Conservation (phyloP, 1,140 invertebrate species). For the Drosophila truncata region DNA sequence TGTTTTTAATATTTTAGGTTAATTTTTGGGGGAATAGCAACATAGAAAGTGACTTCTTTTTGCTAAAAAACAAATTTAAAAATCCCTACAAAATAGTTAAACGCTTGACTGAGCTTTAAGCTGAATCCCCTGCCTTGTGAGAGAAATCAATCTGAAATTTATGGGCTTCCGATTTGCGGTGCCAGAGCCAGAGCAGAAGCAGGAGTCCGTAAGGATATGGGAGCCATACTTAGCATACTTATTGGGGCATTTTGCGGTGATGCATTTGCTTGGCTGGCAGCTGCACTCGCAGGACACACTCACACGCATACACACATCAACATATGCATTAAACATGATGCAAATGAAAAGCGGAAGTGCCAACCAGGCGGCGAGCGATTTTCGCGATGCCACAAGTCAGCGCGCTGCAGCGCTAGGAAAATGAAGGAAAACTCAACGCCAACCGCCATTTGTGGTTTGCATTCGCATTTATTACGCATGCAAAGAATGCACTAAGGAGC, state of each 20-base stretch:
- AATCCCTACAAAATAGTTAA: neutral
- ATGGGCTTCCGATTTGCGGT: constrained; percentile 50
- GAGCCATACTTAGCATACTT: constrained; percentile 75
- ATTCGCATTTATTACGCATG: constrained; percentile 77
- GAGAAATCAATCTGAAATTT: constrained; percentile 71
- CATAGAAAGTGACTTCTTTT: neutral
- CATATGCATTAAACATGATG: constrained; percentile 60
- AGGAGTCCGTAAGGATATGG: constrained; percentile 15
- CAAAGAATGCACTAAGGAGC: constrained; percentile 64
- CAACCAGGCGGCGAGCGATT: constrained; percentile 50
- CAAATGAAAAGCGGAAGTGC: constrained; percentile 76
- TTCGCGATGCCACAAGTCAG: constrained; percentile 45
- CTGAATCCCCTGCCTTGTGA: neutral
- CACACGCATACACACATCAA: constrained; percentile 20
- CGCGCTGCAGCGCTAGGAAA: constrained; percentile 3
- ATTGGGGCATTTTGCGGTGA: constrained; percentile 69
- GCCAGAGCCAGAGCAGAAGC: neutral
- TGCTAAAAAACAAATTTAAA: neutral
- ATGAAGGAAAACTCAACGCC: constrained; percentile 23
- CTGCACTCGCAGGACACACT: constrained; percentile 8
- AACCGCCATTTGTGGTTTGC: constrained; percentile 34
- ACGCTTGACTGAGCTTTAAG: neutral
- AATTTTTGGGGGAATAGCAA: neutral
- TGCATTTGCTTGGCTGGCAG: constrained; percentile 25
- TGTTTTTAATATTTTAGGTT: neutral